Percentiles rank a stretch among this genome's conserved stretches.
These are phyloP conservation scores for Diplodus puntazzo DNA, from an alignment of 2,797 vertebrate species.

Conservation along the genomic window DNA sequence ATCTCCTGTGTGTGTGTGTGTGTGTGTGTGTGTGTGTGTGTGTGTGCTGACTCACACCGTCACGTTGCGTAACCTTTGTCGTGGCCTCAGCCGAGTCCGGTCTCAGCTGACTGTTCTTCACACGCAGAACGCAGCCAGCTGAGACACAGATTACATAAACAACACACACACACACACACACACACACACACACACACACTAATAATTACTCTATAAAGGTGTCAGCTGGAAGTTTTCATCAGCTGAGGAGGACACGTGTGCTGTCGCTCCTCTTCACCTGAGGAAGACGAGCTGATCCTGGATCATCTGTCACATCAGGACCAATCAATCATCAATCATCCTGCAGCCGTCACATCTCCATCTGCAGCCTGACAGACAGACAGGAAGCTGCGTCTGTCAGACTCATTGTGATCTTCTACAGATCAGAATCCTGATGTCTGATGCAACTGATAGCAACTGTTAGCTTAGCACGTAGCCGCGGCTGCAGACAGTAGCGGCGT, in stretches of 20 bases:
- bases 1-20: no score
- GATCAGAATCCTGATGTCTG: background rate
- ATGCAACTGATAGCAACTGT: constrained; percentile 22
- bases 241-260: no score
- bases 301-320: no score
- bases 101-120: background rate
- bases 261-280: no score
- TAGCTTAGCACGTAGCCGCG: constrained; percentile 22
- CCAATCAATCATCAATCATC: no score
- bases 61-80: constrained; percentile 34
- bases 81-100: constrained; percentile 18
- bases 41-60: constrained; percentile 26
- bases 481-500: background rate
- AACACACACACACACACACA: background rate
- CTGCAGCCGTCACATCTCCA: no score
- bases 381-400: background rate
- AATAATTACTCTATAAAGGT: background rate
- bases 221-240: no score
- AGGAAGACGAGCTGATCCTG: no score
- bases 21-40: background rate
- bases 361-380: no score
- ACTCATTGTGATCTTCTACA: background rate
- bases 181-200: background rate
- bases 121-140: background rate
- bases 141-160: constrained; percentile 8